Evolutionary conservation across 2,113 vertebrate species (phyloP).

Genomic region (Echinops telfairi): DNA sequence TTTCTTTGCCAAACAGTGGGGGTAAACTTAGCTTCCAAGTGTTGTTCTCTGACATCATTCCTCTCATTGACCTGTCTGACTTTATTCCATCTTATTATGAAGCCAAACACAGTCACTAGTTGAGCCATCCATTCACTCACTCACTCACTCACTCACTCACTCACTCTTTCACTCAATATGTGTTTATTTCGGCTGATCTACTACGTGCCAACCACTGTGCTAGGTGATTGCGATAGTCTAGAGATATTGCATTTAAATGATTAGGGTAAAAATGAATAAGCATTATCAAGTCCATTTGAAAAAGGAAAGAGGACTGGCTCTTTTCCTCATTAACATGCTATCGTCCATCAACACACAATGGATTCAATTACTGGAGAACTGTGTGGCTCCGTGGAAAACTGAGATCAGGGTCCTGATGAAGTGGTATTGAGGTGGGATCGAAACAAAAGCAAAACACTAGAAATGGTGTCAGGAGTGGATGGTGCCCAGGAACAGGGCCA

Average conservation of each 20-base stretch:
- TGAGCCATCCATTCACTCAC: not conserved
- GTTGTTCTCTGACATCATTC: not conserved
- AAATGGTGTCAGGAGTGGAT: not conserved
- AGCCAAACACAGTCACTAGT: not conserved
- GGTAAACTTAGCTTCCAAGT: not conserved
- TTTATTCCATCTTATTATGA: slow-evolving; percentile 34
- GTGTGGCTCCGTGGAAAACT: not conserved
- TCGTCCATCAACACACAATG: not conserved
- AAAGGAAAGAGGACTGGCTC: not conserved
- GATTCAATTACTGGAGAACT: not conserved
- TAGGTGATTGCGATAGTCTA: not conserved
- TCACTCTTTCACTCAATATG: not conserved
- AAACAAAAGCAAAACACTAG: not conserved
- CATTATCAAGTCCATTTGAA: not conserved
- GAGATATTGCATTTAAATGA: not conserved
- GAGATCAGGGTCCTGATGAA: not conserved
- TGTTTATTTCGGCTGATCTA: not conserved
- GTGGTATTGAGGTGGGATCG: not conserved
- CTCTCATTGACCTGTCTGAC: not conserved
- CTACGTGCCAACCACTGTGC: not conserved
- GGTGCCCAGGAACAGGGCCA: not conserved
- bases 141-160: not conserved
- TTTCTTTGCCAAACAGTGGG: not conserved
- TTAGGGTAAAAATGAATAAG: not conserved
- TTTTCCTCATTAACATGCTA: not conserved